phyloP scores from a whole-genome alignment of 2,797 vertebrate genomes.

The Podarcis lilfordi region DNA sequence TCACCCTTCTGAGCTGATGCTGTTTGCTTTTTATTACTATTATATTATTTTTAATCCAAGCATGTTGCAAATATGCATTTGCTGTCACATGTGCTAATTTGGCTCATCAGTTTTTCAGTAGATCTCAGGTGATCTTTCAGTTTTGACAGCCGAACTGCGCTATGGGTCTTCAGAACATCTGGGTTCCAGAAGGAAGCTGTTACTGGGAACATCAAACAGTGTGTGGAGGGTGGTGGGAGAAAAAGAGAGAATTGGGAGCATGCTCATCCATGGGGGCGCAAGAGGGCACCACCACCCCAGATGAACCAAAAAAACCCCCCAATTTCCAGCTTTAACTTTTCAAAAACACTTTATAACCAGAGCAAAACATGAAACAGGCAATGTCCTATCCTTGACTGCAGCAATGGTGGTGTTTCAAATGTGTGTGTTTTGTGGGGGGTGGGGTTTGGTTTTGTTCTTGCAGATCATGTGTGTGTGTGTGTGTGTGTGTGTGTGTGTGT shows the following conservation, averaged over 20 bases:
- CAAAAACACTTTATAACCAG: too few relatives aligned
- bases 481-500: too few relatives aligned
- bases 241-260: too few relatives aligned
- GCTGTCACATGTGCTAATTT: too few relatives aligned
- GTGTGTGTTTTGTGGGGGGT: neutral
- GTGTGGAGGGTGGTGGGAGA: neutral
- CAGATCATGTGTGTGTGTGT: neutral
- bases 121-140: too few relatives aligned
- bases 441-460: neutral
- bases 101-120: neutral
- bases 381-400: neutral
- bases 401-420: conserved; percentile 30
- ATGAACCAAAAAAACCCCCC: too few relatives aligned
- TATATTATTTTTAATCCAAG: neutral
- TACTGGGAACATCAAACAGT: neutral
- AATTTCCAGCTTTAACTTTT: too few relatives aligned
- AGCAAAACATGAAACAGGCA: neutral
- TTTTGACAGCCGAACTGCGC: neutral
- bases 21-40: too few relatives aligned
- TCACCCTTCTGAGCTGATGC: neutral
- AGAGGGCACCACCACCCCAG: too few relatives aligned
- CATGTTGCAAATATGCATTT: neutral
- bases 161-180: neutral
- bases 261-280: neutral
- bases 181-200: neutral